Evolutionary conservation across 2,113 vertebrate genomes (phyloP), one percentile per base, ranked within the genome.

Genomic region (Noturus placidus): DNA sequence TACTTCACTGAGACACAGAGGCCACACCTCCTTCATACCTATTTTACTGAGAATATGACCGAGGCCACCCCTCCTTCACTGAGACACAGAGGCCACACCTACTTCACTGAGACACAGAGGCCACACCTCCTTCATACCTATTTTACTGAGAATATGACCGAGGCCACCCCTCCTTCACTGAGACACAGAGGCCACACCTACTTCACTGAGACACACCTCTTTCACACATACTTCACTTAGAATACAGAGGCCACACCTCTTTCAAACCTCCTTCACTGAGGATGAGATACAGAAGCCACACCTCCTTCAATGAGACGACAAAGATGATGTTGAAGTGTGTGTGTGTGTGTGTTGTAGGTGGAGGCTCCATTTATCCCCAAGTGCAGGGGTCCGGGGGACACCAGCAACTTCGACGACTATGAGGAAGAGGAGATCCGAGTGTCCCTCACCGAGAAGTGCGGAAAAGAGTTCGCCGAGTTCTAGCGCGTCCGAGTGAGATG

Each of bases 371-470:
- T 98, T 89, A 95, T 97, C 92, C 97, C 97, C 89, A 97, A 98
- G 93, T 97, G 96, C 92, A 97, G 97, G 95, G 97, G 97, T 90
- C 96, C 97, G 0, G 97, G 97, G 5, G 97, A 98, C 94, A 97
- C 96, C 88, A 98, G 97, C 95, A 97, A 98, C 94, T 98, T 98
- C 38, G 97, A 98, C 6, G 97, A 98, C 93, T 98, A 98, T 33
- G 97, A 98, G 88, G 97, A 98, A 87, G 97, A 98, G 92, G 97
- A 97, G 91, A 96, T 98, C 90, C 94, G 96, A 30, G 94, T 98
- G 89, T 98, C 97, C 91, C 95, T 97, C 95, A 96, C 92, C 38
- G 97, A 98, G 93, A 97, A 98, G 93, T 98, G 97, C 92, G 96
- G 94, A 93, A 98, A 97, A 95, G 97, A 98, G 94, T 98, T 98